Percentiles rank a stretch among this genome's conserved stretches.
Conservation (phyloP, 1,140 invertebrate genomes). For the Cylas formicarius region DNA sequence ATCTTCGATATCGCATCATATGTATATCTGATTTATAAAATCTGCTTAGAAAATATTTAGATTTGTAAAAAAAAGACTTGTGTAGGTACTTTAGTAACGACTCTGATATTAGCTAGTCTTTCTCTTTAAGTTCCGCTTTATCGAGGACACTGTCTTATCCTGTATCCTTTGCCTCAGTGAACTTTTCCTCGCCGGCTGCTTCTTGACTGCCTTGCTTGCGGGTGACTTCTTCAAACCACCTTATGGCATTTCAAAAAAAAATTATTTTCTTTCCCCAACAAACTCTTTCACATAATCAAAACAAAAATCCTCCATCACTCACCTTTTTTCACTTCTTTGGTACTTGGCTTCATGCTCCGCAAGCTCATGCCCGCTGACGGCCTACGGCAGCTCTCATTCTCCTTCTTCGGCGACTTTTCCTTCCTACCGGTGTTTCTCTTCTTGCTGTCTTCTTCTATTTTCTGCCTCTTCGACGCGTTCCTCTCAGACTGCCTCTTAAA, state of each 20-base stretch:
- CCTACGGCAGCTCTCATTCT: not conserved
- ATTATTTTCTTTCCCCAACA: not conserved
- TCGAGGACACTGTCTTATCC: no score
- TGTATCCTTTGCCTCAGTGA: conserved; percentile 16
- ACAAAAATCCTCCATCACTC: not conserved
- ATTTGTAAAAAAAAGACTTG: no score
- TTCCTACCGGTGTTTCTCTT: not conserved
- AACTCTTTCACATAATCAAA: not conserved
- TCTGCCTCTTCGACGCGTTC: conserved; percentile 10
- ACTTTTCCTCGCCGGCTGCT: conserved; percentile 4
- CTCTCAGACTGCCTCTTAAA: conserved; percentile 14
- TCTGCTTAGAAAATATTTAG: no score
- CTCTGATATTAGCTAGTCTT: no score
- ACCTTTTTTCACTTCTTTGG: not conserved
- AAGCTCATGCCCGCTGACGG: not conserved
- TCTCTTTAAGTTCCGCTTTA: no score
- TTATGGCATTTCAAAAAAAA: conserved; percentile 1
- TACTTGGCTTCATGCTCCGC: not conserved
- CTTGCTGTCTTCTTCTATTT: not conserved
- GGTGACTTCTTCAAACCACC: not conserved
- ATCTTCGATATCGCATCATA: no score
- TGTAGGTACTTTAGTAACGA: no score
- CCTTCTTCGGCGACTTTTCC: not conserved
- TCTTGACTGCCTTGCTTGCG: not conserved
- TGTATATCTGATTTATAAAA: no score